Percentiles rank a stretch among this genome's conserved stretches.
These are phyloP conservation scores for Melanotaenia maccullochi DNA, from an alignment of 2,797 vertebrate species.

Conservation along the genomic window DNA sequence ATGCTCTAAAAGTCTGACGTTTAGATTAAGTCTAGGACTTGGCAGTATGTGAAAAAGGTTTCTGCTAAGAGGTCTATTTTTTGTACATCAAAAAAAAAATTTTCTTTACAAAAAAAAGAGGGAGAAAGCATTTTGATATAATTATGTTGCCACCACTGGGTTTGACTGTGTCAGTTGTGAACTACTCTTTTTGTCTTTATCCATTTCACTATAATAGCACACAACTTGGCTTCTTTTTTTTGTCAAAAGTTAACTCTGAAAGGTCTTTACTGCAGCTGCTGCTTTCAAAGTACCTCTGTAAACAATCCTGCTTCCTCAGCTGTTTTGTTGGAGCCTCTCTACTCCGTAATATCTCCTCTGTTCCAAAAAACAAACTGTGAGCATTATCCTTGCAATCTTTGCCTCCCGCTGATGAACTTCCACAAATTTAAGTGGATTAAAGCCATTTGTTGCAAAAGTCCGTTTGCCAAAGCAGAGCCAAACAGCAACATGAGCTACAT, in stretches of 20 bases:
- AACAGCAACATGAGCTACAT: slow-evolving; percentile 55
- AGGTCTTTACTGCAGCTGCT: slow-evolving; percentile 57
- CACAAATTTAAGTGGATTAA: slow-evolving; percentile 70
- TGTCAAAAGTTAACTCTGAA: slow-evolving; percentile 33
- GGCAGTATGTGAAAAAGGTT: background rate
- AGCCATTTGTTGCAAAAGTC: slow-evolving; percentile 63
- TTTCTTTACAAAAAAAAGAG: background rate
- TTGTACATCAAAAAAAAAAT: too few species aligned
- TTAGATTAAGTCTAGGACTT: background rate
- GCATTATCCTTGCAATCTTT: slow-evolving; percentile 66
- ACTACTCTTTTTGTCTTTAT: background rate
- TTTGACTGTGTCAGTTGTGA: background rate
- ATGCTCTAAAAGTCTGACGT: background rate
- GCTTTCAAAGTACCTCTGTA: slow-evolving; percentile 47
- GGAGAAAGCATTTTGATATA: background rate
- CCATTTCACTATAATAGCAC: background rate
- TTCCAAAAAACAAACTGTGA: slow-evolving; percentile 34
- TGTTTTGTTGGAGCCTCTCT: slow-evolving; percentile 37
- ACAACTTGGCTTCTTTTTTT: slow-evolving; percentile 20
- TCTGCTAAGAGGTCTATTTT: background rate
- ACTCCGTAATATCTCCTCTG: slow-evolving; percentile 32
- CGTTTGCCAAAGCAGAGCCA: slow-evolving; percentile 38
- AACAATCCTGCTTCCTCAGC: slow-evolving; percentile 56
- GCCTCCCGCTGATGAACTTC: slow-evolving; percentile 68
- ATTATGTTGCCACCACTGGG: background rate